Evolutionary conservation across 2,888 invertebrate species (phyloP).

Genomic region (Amblyteles armatorius): DNA sequence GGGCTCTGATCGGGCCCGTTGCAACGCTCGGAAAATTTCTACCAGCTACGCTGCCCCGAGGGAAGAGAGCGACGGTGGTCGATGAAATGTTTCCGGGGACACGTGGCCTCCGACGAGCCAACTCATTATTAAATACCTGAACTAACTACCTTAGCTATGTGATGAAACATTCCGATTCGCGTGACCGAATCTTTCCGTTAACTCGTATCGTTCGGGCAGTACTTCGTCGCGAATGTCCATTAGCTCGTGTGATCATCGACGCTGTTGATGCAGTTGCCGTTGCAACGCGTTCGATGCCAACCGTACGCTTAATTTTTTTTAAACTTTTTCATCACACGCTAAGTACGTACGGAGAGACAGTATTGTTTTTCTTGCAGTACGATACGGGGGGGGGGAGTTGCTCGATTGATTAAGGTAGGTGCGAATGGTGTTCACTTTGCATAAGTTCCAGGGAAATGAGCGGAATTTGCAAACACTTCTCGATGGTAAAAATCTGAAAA

Average conservation of each 20-base stretch:
- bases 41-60: too few species aligned
- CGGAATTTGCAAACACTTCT: too few species aligned
- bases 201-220: slow-evolving; percentile 68
- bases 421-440: too few species aligned
- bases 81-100: slow-evolving; percentile 22
- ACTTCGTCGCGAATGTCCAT: slow-evolving; percentile 41
- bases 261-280: background rate
- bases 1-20: too few species aligned
- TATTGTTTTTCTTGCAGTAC: too few species aligned
- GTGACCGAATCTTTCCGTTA: slow-evolving; percentile 77
- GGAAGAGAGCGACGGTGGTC: background rate
- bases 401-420: too few species aligned
- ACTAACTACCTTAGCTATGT: slow-evolving; percentile 80
- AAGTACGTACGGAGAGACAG: background rate
- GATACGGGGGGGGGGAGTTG: too few species aligned
- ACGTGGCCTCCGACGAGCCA: slow-evolving; percentile 4
- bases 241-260: slow-evolving; percentile 1
- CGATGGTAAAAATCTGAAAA: too few species aligned
- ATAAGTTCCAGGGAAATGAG: too few species aligned
- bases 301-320: too few species aligned
- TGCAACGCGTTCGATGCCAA: background rate
- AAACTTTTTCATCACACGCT: too few species aligned
- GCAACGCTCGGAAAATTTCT: too few species aligned
- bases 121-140: slow-evolving; percentile 80
- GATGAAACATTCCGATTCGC: slow-evolving; percentile 83